These are phyloP conservation scores for Myripristis jacobus DNA, from an alignment of 2,797 vertebrate species.

Conservation along the genomic window DNA sequence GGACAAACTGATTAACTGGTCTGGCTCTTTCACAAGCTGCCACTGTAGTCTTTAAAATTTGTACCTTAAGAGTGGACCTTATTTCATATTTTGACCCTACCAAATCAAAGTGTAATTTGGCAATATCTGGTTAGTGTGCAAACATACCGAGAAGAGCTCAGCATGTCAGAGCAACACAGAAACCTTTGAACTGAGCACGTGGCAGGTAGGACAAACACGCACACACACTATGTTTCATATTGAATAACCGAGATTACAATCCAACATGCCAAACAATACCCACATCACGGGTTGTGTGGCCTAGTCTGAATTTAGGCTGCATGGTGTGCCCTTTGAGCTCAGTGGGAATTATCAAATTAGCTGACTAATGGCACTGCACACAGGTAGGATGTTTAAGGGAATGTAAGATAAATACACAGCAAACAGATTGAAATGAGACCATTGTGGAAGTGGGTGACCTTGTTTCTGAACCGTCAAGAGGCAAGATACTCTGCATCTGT, in stretches of 20 bases:
- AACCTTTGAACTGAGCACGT: conserved; percentile 64
- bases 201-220: conserved; percentile 18
- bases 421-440: not conserved
- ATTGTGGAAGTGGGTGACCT: not conserved
- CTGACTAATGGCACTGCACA: not conserved
- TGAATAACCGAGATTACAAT: conserved; percentile 31
- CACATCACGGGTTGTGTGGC: not conserved
- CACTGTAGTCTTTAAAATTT: not conserved
- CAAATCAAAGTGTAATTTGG: not conserved
- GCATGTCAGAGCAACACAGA: conserved; percentile 10
- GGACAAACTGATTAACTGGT: not conserved
- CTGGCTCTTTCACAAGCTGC: not conserved
- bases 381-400: not conserved
- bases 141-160: not conserved
- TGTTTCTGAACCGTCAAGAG: not conserved
- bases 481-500: too few relatives aligned
- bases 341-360: not conserved
- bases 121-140: not conserved
- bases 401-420: not conserved
- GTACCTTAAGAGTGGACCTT: not conserved
- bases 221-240: not conserved
- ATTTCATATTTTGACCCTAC: not conserved
- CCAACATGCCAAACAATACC: conserved; percentile 13
- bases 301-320: conserved; percentile 2
- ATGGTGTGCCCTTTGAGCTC: not conserved